Percentiles rank a stretch among this genome's conserved stretches.
Evolutionary conservation across 2,888 invertebrate genomes (phyloP).

Genomic region (Odontocerum albicorne): DNA sequence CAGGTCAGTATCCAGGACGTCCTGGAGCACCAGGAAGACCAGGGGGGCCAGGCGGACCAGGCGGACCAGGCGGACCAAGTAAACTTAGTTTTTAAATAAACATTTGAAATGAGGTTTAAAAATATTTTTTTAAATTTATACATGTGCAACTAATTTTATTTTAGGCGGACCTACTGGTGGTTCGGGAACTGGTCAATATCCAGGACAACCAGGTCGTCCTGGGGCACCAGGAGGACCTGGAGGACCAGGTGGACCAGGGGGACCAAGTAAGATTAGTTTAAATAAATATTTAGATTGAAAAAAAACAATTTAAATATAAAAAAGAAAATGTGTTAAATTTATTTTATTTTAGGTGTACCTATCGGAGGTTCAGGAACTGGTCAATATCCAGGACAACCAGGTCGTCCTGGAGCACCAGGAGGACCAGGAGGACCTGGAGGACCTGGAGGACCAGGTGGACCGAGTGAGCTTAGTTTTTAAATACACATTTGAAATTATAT

Average conservation of each 20-base stretch:
- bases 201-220: constrained; percentile 38
- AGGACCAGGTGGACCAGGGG: constrained; percentile 42
- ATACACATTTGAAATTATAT: too few species aligned
- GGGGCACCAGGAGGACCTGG: constrained; percentile 45
- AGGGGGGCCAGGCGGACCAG: constrained; percentile 40
- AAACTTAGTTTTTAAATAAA: too few species aligned
- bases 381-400: constrained; percentile 36
- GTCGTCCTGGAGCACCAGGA: constrained; percentile 28
- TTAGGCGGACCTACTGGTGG: constrained; percentile 43
- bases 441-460: constrained; percentile 41
- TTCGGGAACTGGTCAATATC: constrained; percentile 26
- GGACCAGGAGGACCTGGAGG: constrained; percentile 41
- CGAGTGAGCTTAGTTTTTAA: constrained; percentile 44
- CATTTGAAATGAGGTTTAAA: constrained; percentile 37
- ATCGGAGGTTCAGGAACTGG: constrained; percentile 38
- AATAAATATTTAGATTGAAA: too few species aligned
- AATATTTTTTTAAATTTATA: too few species aligned
- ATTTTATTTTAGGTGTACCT: constrained; percentile 42
- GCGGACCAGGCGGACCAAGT: constrained; percentile 41
- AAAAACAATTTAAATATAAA: too few species aligned
- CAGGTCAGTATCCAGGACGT: constrained; percentile 36
- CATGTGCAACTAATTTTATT: too few species aligned
- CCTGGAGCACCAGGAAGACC: constrained; percentile 47
- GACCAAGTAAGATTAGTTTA: too few species aligned
- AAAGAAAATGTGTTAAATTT: too few species aligned